Evolutionary conservation across 2,797 vertebrate genomes (phyloP), one percentile per base, ranked within the genome.

Genomic region (Holocentrus rufus): DNA sequence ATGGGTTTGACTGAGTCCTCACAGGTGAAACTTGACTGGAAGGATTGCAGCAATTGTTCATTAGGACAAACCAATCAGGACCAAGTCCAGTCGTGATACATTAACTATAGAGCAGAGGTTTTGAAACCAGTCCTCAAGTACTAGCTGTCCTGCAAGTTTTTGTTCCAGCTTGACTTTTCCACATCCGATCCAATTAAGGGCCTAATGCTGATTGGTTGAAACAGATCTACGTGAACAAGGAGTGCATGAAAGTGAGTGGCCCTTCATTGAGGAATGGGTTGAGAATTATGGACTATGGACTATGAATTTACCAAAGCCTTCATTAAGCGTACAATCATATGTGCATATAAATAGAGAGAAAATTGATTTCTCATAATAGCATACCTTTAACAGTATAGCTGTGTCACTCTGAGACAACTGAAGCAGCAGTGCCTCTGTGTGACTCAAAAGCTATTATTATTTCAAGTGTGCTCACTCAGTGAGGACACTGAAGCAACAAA

Each of bases 181-280:
- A 47, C 23, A n/a, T 5, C 69, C 69, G 42, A 82, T 77, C 54
- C 34, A 73, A 70, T 79, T 64, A 57, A 61, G 52, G 58, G 56
- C 31, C 7, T 7, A 3, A 31, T 7, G 7, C 31, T 31, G 7
- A 31, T n/a, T n/a, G n/a, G n/a, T n/a, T n/a, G n/a, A n/a, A n/a
- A n/a, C n/a, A n/a, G n/a, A n/a, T n/a, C n/a, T n/a, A n/a, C n/a
- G n/a, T n/a, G n/a, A n/a, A n/a, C n/a, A n/a, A n/a, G n/a, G n/a
- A n/a, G n/a, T n/a, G n/a, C n/a, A n/a, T n/a, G n/a, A n/a, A n/a
- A n/a, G n/a, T n/a, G n/a, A n/a, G n/a, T n/a, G n/a, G n/a, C n/a
- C n/a, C n/a, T n/a, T n/a, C n/a, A n/a, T n/a, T n/a, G n/a, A n/a
- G n/a, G n/a, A n/a, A n/a, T n/a, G n/a, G n/a, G n/a, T n/a, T n/a